A percentile compares a stretch with the other conserved stretches of the same genome.
Evolutionary conservation across 2,888 invertebrate genomes (phyloP).

Genomic region (Hipparchia sbordonii): DNA sequence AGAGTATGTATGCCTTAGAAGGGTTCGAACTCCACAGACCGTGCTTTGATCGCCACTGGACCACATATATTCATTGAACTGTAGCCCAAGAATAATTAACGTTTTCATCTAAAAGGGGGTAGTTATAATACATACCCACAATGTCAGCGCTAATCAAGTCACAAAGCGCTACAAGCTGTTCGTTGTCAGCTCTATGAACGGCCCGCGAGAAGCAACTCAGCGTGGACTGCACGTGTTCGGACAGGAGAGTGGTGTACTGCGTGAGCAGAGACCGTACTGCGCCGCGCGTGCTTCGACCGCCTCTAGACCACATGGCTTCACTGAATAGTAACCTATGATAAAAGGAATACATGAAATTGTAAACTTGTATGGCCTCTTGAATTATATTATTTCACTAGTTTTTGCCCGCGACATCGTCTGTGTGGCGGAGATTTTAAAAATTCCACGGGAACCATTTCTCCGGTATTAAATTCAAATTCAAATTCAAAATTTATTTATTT

Average conservation of each 20-base stretch:
- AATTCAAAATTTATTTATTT: too few species aligned
- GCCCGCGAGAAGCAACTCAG: conserved; percentile 59
- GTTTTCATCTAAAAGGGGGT: background rate
- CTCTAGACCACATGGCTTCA: conserved; percentile 75
- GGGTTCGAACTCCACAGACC: conserved; percentile 65
- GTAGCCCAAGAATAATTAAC: conserved; percentile 42
- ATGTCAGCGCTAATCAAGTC: conserved; percentile 71
- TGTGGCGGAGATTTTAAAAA: too few species aligned
- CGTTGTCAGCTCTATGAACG: conserved; percentile 57
- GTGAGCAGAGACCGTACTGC: conserved; percentile 66
- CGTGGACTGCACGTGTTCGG: conserved; percentile 68
- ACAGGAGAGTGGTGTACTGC: conserved; percentile 64
- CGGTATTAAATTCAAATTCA: too few species aligned
- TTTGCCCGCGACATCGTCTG: too few species aligned
- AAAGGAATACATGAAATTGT: too few species aligned
- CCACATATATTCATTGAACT: conserved; percentile 29
- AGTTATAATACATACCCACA: conserved; percentile 56
- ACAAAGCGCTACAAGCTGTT: conserved; percentile 62
- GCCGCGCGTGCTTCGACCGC: conserved; percentile 67
- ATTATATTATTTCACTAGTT: too few species aligned
- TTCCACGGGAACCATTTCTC: too few species aligned
- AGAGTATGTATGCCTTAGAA: conserved; percentile 67
- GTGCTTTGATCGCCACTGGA: conserved; percentile 66
- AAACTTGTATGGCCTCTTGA: too few species aligned
- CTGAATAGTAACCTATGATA: conserved; percentile 66